Percentiles rank a stretch among this genome's conserved stretches.
phyloP scores from a whole-genome alignment of 2,888 invertebrate species.

The Ophion ellenae region DNA sequence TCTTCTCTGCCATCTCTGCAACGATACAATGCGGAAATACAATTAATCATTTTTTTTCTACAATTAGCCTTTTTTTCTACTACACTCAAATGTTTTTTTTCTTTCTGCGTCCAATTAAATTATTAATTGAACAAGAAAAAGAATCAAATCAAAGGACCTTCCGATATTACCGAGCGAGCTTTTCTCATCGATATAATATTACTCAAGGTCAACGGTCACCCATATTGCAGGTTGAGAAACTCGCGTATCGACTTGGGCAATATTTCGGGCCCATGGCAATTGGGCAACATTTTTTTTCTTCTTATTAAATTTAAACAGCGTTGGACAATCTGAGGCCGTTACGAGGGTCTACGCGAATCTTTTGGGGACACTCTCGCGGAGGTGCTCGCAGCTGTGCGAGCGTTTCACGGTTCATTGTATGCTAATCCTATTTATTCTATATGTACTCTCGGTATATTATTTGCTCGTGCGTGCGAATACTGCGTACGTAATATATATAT shows the following conservation, averaged over 20 bases:
- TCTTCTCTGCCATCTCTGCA: slow-evolving; percentile 99
- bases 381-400: slow-evolving; percentile 61
- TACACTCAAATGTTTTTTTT: neutral
- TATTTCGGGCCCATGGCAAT: too few species aligned
- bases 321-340: slow-evolving; percentile 17
- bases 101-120: neutral
- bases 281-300: neutral
- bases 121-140: neutral
- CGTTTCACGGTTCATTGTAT: slow-evolving; percentile 65
- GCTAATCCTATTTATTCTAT: slow-evolving; percentile 64
- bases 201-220: too few species aligned
- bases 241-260: neutral
- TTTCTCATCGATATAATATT: too few species aligned
- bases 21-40: slow-evolving; percentile 79
- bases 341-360: slow-evolving; percentile 21
- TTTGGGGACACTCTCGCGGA: slow-evolving; percentile 41
- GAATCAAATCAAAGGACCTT: neutral
- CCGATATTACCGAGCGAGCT: too few species aligned
- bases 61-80: neutral
- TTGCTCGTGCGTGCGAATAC: slow-evolving; percentile 35
- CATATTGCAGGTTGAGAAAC: too few species aligned
- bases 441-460: slow-evolving; percentile 43
- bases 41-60: neutral
- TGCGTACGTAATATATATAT: slow-evolving; percentile 12
- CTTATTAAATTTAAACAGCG: slow-evolving; percentile 25